phyloP scores from a whole-genome alignment of 1,140 invertebrate species.

The Calycopis cecrops region DNA sequence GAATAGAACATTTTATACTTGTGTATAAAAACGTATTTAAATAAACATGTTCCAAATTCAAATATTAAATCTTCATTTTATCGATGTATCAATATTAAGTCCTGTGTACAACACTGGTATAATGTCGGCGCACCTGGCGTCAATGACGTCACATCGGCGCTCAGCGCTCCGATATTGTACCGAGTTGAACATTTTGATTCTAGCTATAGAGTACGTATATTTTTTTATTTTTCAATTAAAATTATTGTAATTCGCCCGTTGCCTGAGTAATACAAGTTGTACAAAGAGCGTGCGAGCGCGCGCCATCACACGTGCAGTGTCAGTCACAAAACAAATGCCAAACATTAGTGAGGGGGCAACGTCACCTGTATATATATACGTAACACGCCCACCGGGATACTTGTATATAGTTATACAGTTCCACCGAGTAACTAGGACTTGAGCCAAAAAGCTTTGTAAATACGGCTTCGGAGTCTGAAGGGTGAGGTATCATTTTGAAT shows the following conservation, averaged over 20 bases:
- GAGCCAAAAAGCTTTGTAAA: slow-evolving; percentile 69
- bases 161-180: no score
- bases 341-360: slow-evolving; percentile 29
- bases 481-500: slow-evolving; percentile 11
- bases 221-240: no score
- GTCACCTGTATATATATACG: slow-evolving; percentile 54
- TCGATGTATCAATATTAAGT: no score
- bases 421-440: slow-evolving; percentile 59
- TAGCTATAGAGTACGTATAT: no score
- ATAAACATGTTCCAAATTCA: no score
- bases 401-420: slow-evolving; percentile 38
- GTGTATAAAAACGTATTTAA: no score
- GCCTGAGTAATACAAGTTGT: not conserved
- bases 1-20: not conserved
- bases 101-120: no score
- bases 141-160: no score
- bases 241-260: not conserved
- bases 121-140: no score
- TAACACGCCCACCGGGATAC: slow-evolving; percentile 59
- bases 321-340: slow-evolving; percentile 64
- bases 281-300: slow-evolving; percentile 1
- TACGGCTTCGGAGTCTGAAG: slow-evolving; percentile 23
- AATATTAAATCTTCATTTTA: no score
- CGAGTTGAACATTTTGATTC: no score
- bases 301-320: not conserved